Base-by-base conservation (phyloP, 1,140 invertebrate genomes). In the Danaus plexippus region DNA sequence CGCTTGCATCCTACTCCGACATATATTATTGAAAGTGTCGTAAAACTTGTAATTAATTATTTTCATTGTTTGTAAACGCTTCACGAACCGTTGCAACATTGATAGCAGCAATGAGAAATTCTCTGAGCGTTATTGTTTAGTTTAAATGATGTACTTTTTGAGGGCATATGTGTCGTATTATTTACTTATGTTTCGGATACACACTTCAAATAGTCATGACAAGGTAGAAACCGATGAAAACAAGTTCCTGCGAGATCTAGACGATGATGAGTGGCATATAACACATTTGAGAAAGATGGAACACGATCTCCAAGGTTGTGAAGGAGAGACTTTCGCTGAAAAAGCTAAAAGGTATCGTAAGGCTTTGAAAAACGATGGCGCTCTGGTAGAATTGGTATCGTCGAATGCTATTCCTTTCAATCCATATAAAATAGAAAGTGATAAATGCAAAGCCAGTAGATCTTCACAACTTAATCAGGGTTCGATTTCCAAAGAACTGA, bases 221-320 rank as follows among this genome's bases (percentile, higher is more conserved):
- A 61, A 22, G 1, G 10, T 47, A 22, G 40, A 48, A 47, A 15
- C 52, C 9, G 32, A 52, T 6, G 15, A 49, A 40, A 69, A 63
- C 64, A 59, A 71, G 46, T 68, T 73, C 50, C 1, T 71, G 7
- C 63, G 75, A n/a, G 56, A 75, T 45, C 11, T 80, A 32, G 54
- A 72, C 22, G 68, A 84, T 11, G 52, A 64, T 12, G 70, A 80
- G 1, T 80, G 77, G 77, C 70, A 76, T 44, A 58, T 80, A 9
- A 59, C 77, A 9, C 73, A 75, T 44, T 66, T 80, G 22, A 71
- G 66, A 51, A 55, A 67, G 11, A 61, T 53, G 11, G 60, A 66
- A 43, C 69, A 71, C 42, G 51, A 59, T 22, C 32, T 12, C 9
- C 47, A 54, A n/a, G 41, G 41, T 7, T 76, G 73, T 50, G 59